These are phyloP conservation scores for Indicator maculatus DNA, from an alignment of 2,113 vertebrate genomes.

Conservation along the genomic window DNA sequence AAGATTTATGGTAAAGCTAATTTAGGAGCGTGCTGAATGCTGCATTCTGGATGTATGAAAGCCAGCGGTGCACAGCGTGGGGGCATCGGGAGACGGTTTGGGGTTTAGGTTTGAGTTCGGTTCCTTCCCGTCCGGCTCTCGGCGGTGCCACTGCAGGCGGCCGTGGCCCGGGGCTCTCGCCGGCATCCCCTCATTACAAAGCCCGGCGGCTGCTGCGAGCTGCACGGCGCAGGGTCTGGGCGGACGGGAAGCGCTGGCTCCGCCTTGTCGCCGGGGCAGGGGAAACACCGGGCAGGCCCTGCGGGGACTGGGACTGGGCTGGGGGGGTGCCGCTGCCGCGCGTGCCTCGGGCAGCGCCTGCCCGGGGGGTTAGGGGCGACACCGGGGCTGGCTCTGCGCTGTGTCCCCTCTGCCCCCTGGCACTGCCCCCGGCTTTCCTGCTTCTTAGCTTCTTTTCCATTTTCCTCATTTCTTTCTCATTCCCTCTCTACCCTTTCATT, in stretches of 20 bases:
- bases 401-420: no score
- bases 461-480: no score
- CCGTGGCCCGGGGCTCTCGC: slow-evolving; percentile 68
- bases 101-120: no score
- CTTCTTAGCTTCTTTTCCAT: background rate
- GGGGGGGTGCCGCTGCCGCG: background rate
- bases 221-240: slow-evolving; percentile 31
- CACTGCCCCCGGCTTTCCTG: no score
- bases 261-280: background rate
- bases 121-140: background rate
- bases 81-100: background rate
- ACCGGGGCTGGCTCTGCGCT: background rate
- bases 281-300: background rate
- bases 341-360: no score
- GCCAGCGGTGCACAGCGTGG: background rate
- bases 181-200: slow-evolving; percentile 59
- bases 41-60: background rate
- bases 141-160: slow-evolving; percentile 67
- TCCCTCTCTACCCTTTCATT: no score
- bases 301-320: background rate
- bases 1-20: slow-evolving; percentile 54
- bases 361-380: background rate
- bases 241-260: slow-evolving; percentile 75
- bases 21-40: background rate
- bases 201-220: background rate